These are phyloP conservation scores for Caradrina clavipalpis DNA, from an alignment of 2,888 invertebrate species.

Conservation along the genomic window DNA sequence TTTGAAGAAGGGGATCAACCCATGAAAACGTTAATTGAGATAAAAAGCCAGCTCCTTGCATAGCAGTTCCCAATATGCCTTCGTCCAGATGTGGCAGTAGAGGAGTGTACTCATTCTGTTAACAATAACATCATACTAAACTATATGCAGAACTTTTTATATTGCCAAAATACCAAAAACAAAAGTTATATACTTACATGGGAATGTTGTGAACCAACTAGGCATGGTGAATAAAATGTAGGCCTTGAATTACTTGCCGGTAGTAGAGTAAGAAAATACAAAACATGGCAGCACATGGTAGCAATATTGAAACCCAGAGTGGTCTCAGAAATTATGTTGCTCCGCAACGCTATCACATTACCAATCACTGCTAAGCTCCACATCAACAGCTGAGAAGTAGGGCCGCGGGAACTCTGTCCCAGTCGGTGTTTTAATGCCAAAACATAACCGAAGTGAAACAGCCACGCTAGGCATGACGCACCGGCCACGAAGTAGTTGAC, in stretches of 20 bases:
- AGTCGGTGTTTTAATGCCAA: slow-evolving; percentile 92
- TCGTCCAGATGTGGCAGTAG: slow-evolving; percentile 93
- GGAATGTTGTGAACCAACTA: slow-evolving; percentile 88
- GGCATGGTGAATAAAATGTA: slow-evolving; percentile 86
- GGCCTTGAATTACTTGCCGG: slow-evolving; percentile 91
- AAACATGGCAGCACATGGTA: slow-evolving; percentile 91
- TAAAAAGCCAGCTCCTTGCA: slow-evolving; percentile 93
- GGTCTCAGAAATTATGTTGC: slow-evolving; percentile 89
- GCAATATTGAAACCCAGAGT: slow-evolving; percentile 92
- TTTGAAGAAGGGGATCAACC: slow-evolving; percentile 96
- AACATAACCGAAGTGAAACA: slow-evolving; percentile 94
- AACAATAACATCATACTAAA: slow-evolving; percentile 12
- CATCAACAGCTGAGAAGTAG: slow-evolving; percentile 92
- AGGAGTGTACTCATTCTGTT: slow-evolving; percentile 92
- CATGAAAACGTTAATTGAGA: slow-evolving; percentile 96
- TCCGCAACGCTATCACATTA: slow-evolving; percentile 93
- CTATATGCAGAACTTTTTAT: neutral
- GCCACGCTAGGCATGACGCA: slow-evolving; percentile 94
- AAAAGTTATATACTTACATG: slow-evolving; percentile 82
- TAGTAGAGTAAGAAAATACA: slow-evolving; percentile 94
- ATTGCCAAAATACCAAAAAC: slow-evolving; percentile 8
- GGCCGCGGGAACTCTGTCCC: slow-evolving; percentile 94
- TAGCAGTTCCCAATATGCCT: slow-evolving; percentile 94
- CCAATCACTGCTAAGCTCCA: slow-evolving; percentile 93
- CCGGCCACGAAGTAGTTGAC: slow-evolving; percentile 94